phyloP scores from a whole-genome alignment of 2,797 vertebrate genomes.

The Silurus lanzhouensis region DNA sequence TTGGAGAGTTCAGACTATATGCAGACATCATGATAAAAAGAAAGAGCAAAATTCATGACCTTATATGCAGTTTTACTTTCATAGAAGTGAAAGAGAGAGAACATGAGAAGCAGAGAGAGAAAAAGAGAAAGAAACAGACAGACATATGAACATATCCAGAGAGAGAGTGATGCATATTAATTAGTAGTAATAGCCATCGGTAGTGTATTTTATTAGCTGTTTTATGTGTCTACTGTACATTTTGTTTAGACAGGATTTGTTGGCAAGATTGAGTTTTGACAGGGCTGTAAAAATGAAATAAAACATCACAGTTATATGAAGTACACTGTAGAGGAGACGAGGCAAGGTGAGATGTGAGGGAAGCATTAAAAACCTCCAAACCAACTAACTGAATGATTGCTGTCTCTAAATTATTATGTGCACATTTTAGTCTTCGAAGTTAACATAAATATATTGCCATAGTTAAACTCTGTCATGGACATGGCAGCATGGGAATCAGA shows the following conservation, averaged over 20 bases:
- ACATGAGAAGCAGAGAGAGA: not conserved
- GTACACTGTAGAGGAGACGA: not conserved
- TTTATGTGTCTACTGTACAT: slow-evolving; percentile 17
- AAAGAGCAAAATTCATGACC: not conserved
- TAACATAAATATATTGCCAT: not conserved
- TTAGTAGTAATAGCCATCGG: not conserved
- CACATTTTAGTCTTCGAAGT: not conserved
- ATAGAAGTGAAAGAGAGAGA: not conserved
- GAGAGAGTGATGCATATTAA: slow-evolving; percentile 8
- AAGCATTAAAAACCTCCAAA: not conserved
- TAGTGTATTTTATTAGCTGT: slow-evolving; percentile 20
- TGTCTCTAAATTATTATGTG: not conserved
- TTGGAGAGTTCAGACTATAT: not conserved
- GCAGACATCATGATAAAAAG: not conserved
- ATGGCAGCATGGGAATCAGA: not conserved
- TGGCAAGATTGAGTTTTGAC: slow-evolving; percentile 36
- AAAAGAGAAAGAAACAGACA: not conserved
- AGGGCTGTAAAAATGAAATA: slow-evolving; percentile 31
- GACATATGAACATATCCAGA: not conserved
- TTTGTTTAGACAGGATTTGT: slow-evolving; percentile 12
- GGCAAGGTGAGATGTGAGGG: not conserved
- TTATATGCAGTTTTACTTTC: too few relatives aligned
- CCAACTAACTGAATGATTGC: not conserved
- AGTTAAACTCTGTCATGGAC: not conserved
- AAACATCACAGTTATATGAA: not conserved